These are phyloP conservation scores for Halyomorpha halys DNA, from an alignment of 1,140 invertebrate species.

Conservation along the genomic window DNA sequence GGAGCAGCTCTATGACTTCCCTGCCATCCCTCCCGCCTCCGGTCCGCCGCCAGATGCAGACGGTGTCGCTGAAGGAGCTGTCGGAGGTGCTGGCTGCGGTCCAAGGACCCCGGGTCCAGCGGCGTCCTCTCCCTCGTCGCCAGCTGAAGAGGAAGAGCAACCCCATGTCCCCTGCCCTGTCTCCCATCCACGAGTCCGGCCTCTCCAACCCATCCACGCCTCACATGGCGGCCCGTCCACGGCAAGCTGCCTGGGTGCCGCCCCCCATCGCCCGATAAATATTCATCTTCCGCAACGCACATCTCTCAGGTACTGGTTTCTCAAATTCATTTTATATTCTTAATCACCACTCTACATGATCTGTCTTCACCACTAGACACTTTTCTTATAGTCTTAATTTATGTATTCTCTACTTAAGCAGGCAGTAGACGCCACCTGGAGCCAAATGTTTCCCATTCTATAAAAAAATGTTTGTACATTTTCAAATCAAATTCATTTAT, in stretches of 20 bases:
- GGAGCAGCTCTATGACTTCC: conserved; percentile 29
- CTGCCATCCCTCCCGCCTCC: conserved; percentile 41
- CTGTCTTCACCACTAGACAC: too few relatives aligned
- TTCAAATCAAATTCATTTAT: too few relatives aligned
- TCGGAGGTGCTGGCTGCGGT: conserved; percentile 39
- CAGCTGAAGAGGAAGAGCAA: conserved; percentile 38
- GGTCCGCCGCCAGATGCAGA: conserved; percentile 38
- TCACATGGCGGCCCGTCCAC: conserved; percentile 28
- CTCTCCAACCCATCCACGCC: conserved; percentile 49
- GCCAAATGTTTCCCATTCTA: too few relatives aligned
- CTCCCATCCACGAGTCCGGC: conserved; percentile 61
- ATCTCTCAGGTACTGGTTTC: background rate
- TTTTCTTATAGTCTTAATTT: too few relatives aligned
- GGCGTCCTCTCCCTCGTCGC: conserved; percentile 27
- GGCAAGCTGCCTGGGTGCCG: conserved; percentile 17
- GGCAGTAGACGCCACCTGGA: too few relatives aligned
- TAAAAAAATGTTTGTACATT: too few relatives aligned
- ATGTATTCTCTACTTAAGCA: too few relatives aligned
- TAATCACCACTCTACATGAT: too few relatives aligned
- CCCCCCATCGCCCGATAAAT: conserved; percentile 17
- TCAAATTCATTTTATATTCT: too few relatives aligned
- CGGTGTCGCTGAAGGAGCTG: conserved; percentile 38
- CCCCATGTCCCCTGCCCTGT: conserved; percentile 41
- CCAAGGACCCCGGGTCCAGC: conserved; percentile 31
- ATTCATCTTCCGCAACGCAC: background rate